Evolutionary conservation across 2,888 invertebrate species (phyloP), one percentile per base, ranked within the genome.

Genomic region (Hypercompe scribonia): DNA sequence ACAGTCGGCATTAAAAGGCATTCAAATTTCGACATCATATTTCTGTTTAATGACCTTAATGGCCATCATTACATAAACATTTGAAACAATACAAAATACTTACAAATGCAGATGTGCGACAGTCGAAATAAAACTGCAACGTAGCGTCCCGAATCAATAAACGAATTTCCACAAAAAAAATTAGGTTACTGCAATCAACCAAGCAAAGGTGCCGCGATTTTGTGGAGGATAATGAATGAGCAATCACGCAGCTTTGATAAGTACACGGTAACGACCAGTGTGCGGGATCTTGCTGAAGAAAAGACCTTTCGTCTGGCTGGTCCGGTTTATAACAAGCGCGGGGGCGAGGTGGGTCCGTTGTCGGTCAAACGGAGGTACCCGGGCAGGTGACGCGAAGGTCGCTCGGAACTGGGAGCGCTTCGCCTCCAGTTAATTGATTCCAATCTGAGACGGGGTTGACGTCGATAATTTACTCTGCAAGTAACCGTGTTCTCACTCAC

Each of bases 391-490:
- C 87, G 87, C 90, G 92, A 92, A 94, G 94, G 93, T 90, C 92
- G 90, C 83, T 80, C 83, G 85, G 88, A 88, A 90, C 88, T 90
- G 90, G 91, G 91, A 92, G 91, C 90, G 90, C 90, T 88, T 90
- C 90, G 91, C 90, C 90, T 90, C 88, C 90, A 89, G 90, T 92
- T 94, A 94, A 94, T 94, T 94, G 94, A 94, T 95, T 94, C 92
- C 94, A 94, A 94, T 94, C 94, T 91, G 91, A 90, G 89, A 87
- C 90, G 87, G 87, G 90, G 87, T 88, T 83, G 88, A 84, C 89
- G 88, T 84, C 89, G 90, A 91, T 93, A 93, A 92, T 92, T 91
- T 89, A 90, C 89, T 88, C 87, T 83, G 85, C 86, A 88, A 89
- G 87, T 88, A 88, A 87, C 87, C 76, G 78, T 81, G 77, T 71